Conservation (phyloP, 1,140 invertebrate species). For the Geopemphigus sp. region DNA sequence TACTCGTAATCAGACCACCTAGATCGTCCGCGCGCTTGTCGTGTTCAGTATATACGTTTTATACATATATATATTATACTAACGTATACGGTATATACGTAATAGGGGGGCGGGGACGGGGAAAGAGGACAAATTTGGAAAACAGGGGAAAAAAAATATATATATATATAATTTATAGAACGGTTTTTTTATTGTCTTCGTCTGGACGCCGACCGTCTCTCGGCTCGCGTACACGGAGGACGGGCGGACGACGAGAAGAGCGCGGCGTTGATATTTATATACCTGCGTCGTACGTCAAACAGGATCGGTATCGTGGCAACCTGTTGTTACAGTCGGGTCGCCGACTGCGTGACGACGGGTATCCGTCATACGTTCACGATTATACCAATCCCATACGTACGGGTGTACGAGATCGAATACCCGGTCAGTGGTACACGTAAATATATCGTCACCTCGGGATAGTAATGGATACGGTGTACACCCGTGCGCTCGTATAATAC, state of each 20-base stretch:
- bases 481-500: too few relatives aligned
- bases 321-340: constrained; percentile 3
- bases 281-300: not conserved
- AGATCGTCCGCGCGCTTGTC: not conserved
- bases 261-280: not conserved
- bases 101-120: not conserved
- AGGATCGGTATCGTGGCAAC: constrained; percentile 16
- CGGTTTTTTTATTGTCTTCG: constrained; percentile 25
- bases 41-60: not conserved
- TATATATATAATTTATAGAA: not conserved
- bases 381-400: too few relatives aligned
- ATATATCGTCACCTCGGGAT: too few relatives aligned
- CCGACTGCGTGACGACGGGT: not conserved
- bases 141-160: not conserved
- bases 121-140: constrained; percentile 12
- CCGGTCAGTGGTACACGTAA: not conserved
- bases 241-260: not conserved
- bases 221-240: not conserved
- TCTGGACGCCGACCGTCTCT: not conserved
- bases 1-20: constrained; percentile 26
- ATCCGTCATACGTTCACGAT: constrained; percentile 11
- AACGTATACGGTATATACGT: not conserved
- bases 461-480: too few relatives aligned
- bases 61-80: not conserved
- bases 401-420: too few relatives aligned